phyloP scores from a whole-genome alignment of 2,113 vertebrate species.

The Oceanites oceanicus region DNA sequence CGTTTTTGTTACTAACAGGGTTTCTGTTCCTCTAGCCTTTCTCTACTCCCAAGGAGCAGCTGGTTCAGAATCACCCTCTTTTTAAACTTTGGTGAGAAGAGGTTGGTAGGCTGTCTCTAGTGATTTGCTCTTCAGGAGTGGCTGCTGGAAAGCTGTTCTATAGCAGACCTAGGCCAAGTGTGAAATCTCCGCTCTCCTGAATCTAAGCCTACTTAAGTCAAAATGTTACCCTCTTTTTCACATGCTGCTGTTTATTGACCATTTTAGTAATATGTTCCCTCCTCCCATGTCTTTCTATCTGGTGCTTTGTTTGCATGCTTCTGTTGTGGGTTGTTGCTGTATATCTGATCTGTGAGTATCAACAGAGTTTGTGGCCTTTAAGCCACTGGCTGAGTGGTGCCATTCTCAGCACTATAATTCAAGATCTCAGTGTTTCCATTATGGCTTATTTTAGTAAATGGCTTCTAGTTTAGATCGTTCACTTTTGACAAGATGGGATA shows the following conservation, averaged over 20 bases:
- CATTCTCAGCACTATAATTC: background rate
- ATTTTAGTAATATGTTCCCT: background rate
- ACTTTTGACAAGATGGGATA: background rate
- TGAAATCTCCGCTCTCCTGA: background rate
- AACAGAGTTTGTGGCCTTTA: background rate
- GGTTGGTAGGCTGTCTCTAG: background rate
- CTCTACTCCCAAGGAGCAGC: background rate
- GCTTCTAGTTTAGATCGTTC: background rate
- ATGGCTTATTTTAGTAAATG: conserved; percentile 3
- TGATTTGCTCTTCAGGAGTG: background rate
- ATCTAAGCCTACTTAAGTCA: background rate
- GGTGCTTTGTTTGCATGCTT: background rate
- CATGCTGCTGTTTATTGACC: background rate
- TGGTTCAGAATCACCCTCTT: background rate
- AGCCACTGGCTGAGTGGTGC: background rate
- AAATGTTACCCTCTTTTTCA: background rate
- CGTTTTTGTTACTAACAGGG: background rate
- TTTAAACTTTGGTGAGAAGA: background rate
- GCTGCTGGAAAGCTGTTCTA: background rate
- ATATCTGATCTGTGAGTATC: background rate
- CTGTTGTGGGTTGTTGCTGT: background rate
- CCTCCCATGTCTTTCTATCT: background rate
- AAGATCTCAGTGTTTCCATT: background rate
- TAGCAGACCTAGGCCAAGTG: background rate
- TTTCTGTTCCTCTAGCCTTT: background rate